Conservation (phyloP, 2,113 vertebrate species). For the Speoplatyrhinus poulsoni region DNA sequence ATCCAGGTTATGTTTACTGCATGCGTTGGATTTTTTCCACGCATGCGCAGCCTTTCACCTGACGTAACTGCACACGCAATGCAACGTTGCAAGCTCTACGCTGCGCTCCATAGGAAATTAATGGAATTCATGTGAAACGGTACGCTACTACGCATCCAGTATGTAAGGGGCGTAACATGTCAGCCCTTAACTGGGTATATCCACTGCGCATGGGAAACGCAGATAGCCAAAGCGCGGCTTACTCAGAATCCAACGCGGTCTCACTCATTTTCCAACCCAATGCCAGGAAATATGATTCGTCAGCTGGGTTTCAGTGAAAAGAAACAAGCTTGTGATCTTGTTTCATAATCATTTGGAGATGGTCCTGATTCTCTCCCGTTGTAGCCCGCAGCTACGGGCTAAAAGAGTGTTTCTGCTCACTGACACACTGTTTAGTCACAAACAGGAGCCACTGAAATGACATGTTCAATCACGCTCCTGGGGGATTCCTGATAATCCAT, state of each 20-base stretch:
- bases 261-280: slow-evolving; percentile 31
- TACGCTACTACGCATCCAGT: too few relatives aligned
- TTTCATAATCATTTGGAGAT: slow-evolving; percentile 24
- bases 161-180: slow-evolving; percentile 30
- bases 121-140: too few relatives aligned
- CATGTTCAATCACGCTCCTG: slow-evolving; percentile 50
- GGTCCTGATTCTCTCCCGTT: slow-evolving; percentile 33
- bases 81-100: too few relatives aligned
- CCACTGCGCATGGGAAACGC: too few relatives aligned
- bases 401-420: slow-evolving; percentile 12
- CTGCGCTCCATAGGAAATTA: too few relatives aligned
- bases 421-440: slow-evolving; percentile 21
- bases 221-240: slow-evolving; percentile 18
- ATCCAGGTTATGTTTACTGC: too few relatives aligned
- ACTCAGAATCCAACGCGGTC: slow-evolving; percentile 28
- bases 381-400: not conserved
- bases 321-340: slow-evolving; percentile 38
- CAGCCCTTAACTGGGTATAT: too few relatives aligned
- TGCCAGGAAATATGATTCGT: slow-evolving; percentile 47
- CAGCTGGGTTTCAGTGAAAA: slow-evolving; percentile 41
- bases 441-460: slow-evolving; percentile 22
- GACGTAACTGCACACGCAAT: too few relatives aligned
- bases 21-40: too few relatives aligned
- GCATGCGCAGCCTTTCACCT: too few relatives aligned
- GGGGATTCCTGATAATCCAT: slow-evolving; percentile 56